Percentiles rank a stretch among this genome's conserved stretches.
Evolutionary conservation across 2,797 vertebrate genomes (phyloP).

Genomic region (Sciurus carolinensis): DNA sequence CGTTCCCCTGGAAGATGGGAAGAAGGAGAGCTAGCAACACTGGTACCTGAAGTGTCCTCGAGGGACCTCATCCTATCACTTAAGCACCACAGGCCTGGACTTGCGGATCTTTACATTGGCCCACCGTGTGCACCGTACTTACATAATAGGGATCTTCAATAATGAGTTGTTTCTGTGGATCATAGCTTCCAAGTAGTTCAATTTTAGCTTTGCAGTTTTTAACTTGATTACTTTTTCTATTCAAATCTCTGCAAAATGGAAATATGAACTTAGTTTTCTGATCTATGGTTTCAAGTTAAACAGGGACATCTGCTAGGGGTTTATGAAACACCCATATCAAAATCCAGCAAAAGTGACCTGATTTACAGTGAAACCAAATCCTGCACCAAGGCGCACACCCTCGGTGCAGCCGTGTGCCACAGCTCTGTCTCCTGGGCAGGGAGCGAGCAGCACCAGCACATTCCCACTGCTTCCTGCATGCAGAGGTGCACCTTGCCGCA

Average conservation of each 20-base stretch:
- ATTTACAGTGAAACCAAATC: constrained; percentile 2
- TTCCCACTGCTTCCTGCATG: neutral
- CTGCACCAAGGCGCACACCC: neutral
- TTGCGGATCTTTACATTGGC: neutral
- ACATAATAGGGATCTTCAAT: constrained; percentile 98
- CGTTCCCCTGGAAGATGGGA: constrained; percentile 91
- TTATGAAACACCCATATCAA: constrained; percentile 44
- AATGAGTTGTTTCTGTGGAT: constrained; percentile 95
- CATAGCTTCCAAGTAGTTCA: constrained; percentile 96
- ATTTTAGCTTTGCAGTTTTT: constrained; percentile 94
- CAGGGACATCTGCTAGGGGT: constrained; percentile 70
- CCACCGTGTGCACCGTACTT: constrained; percentile 87
- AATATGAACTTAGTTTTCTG: constrained; percentile 76
- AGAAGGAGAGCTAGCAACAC: constrained; percentile 29
- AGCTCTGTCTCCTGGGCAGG: neutral
- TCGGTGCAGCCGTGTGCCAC: accelerated
- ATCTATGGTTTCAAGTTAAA: constrained; percentile 70
- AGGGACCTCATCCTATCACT: neutral
- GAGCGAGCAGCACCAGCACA: neutral
- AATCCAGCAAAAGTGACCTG: constrained; percentile 21
- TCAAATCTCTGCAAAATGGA: constrained; percentile 93
- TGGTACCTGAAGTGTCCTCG: neutral
- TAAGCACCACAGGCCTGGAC: neutral
- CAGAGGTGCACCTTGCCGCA: neutral
- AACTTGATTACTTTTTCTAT: constrained; percentile 92